These are phyloP conservation scores for Octopus sinensis DNA, from an alignment of 1,140 invertebrate species.

Conservation along the genomic window DNA sequence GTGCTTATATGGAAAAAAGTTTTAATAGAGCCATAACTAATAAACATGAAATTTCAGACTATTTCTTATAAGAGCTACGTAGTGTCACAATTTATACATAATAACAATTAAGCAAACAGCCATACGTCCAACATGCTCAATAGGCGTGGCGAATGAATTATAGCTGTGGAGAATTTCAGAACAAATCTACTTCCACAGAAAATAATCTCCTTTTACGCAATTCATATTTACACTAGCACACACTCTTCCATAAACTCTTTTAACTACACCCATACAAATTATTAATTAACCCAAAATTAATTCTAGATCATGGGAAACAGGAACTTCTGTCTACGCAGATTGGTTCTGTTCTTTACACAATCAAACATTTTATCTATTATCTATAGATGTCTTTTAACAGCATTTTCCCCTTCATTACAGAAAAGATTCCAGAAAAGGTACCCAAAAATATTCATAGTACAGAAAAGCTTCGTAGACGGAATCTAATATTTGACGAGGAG, in stretches of 20 bases:
- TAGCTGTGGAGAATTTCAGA: too few relatives aligned
- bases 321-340: neutral
- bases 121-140: too few relatives aligned
- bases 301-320: neutral
- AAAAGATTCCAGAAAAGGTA: constrained; percentile 7
- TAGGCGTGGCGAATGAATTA: too few relatives aligned
- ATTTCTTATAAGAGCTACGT: too few relatives aligned
- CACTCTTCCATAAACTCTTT: neutral
- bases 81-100: too few relatives aligned
- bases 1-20: too few relatives aligned
- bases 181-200: too few relatives aligned
- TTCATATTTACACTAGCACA: neutral
- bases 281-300: neutral
- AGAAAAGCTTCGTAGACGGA: constrained; percentile 25
- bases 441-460: neutral
- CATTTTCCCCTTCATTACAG: neutral
- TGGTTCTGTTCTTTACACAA: neutral
- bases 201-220: too few relatives aligned
- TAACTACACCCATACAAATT: neutral
- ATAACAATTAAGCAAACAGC: too few relatives aligned
- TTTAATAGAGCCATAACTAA: too few relatives aligned
- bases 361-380: neutral
- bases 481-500: constrained; percentile 51
- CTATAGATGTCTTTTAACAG: neutral
- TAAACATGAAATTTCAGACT: too few relatives aligned